A percentile compares a stretch with the other conserved stretches of the same genome.
Conservation (phyloP, 1,140 invertebrate species). For the Drosophila bocki region DNA sequence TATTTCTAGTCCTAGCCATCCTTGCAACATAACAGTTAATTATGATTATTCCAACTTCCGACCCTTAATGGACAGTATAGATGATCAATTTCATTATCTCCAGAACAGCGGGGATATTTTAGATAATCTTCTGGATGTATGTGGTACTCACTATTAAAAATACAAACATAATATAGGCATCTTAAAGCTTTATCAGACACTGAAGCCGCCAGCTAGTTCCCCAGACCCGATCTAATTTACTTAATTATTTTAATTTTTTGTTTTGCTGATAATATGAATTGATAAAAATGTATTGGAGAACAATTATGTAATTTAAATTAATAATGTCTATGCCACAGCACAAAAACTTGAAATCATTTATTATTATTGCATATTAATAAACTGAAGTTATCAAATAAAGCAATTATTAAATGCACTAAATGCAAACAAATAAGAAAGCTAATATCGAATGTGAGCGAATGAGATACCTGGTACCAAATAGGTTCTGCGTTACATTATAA, state of each 20-base stretch:
- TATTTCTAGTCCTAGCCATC: conserved; percentile 21
- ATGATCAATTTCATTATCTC: conserved; percentile 68
- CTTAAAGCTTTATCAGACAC: background rate
- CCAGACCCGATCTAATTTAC: background rate
- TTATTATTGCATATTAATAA: background rate
- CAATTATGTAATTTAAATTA: no score
- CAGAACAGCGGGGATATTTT: conserved; percentile 56
- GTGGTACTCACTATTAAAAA: conserved; percentile 66
- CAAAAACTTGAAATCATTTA: background rate
- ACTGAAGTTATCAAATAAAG: background rate
- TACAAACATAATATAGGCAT: background rate
- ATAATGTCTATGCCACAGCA: background rate
- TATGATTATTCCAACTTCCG: conserved; percentile 56
- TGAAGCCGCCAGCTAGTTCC: background rate
- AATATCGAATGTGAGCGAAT: background rate
- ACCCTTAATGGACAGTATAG: conserved; percentile 62
- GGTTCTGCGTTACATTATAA: no score
- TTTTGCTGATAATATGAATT: background rate
- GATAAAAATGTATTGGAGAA: background rate
- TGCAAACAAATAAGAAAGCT: background rate
- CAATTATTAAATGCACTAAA: background rate
- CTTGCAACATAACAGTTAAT: conserved; percentile 35
- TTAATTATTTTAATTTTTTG: background rate
- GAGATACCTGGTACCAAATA: no score
- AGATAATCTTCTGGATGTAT: conserved; percentile 73